Percentiles rank a stretch among this genome's conserved stretches.
Conservation (phyloP, 2,888 invertebrate species). For the Nesidiocoris tenuis region DNA sequence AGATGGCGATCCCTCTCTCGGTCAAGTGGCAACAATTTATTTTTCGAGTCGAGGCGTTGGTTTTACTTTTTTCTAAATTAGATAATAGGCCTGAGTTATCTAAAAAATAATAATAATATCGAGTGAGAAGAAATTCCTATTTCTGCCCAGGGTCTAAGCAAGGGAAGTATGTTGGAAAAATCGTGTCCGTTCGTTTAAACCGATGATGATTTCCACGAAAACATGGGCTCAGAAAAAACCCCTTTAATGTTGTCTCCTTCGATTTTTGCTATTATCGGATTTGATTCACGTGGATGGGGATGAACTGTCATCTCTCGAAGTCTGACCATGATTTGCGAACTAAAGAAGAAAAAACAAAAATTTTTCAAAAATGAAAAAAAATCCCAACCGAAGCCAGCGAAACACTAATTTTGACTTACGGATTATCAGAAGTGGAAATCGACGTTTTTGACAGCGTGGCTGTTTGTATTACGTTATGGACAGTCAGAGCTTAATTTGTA, state of each 20-base stretch:
- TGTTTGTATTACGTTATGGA: slow-evolving; percentile 40
- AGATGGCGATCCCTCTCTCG: too few species aligned
- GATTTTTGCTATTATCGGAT: slow-evolving; percentile 41
- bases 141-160: too few species aligned
- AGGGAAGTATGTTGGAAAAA: neutral
- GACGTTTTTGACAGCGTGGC: slow-evolving; percentile 44
- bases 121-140: too few species aligned
- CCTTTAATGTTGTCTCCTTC: slow-evolving; percentile 25
- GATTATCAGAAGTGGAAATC: slow-evolving; percentile 48
- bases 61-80: too few species aligned
- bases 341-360: slow-evolving; percentile 17
- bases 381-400: slow-evolving; percentile 48
- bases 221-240: slow-evolving; percentile 3
- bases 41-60: too few species aligned
- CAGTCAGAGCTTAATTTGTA: slow-evolving; percentile 43
- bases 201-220: slow-evolving; percentile 21
- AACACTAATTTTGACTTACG: slow-evolving; percentile 48
- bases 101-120: neutral
- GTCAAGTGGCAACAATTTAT: too few species aligned
- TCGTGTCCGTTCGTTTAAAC: neutral
- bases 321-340: slow-evolving; percentile 40
- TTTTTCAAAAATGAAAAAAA: slow-evolving; percentile 25
- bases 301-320: slow-evolving; percentile 25
- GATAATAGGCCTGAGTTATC: neutral
- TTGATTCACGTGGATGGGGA: slow-evolving; percentile 22